Conservation (phyloP, 2,113 vertebrate genomes). For the Dipodomys stephensi region DNA sequence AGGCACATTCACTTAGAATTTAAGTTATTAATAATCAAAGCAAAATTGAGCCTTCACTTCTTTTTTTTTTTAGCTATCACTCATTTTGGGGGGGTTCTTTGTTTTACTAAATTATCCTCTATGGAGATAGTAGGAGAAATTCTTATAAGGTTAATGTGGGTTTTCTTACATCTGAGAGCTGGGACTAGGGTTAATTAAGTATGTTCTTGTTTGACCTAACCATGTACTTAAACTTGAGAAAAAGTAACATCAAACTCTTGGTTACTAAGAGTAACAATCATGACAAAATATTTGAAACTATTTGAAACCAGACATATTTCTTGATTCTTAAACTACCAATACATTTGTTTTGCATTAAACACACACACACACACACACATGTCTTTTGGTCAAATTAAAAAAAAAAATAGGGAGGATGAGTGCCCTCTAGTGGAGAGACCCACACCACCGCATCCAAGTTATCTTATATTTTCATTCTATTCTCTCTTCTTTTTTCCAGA, state of each 20-base stretch:
- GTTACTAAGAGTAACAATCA: neutral
- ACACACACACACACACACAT: neutral
- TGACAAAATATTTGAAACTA: neutral
- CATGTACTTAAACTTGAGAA: neutral
- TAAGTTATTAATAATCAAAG: neutral
- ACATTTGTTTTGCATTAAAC: neutral
- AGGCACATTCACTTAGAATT: neutral
- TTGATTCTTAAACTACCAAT: neutral
- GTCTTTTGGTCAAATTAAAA: neutral
- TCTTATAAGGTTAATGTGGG: neutral
- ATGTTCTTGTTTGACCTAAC: neutral
- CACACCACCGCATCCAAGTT: neutral
- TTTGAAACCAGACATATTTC: neutral
- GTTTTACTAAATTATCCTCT: neutral
- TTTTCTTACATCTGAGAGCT: neutral
- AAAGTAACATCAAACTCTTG: neutral
- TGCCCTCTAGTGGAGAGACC: conserved; percentile 60
- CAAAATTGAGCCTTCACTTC: neutral
- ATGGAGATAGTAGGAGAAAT: neutral
- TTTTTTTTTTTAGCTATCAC: conserved; percentile 9
- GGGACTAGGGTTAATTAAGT: neutral
- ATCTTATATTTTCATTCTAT: neutral
- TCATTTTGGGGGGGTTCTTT: neutral
- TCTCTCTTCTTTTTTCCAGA: neutral
- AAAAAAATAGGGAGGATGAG: neutral